Percentiles rank a stretch among this genome's conserved stretches.
These are phyloP conservation scores for Papilio demoleus DNA, from an alignment of 2,888 invertebrate species.

Conservation along the genomic window DNA sequence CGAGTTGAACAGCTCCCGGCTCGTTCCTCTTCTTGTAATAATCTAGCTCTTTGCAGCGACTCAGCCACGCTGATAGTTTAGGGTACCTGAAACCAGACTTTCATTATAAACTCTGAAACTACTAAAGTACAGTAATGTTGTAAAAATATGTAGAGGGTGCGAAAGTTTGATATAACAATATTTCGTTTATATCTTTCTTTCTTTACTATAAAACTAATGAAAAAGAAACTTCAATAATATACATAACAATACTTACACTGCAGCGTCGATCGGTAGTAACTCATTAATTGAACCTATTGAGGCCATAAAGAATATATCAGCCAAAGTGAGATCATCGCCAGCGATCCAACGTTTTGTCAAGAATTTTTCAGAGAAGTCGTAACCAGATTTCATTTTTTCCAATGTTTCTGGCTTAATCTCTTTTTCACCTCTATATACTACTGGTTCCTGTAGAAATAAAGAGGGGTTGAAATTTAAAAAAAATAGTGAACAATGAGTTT, in stretches of 20 bases:
- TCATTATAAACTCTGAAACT: neutral
- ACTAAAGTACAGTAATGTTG: no score
- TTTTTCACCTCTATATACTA: conserved; percentile 56
- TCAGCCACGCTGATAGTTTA: conserved; percentile 53
- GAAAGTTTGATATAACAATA: no score
- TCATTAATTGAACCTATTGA: conserved; percentile 74
- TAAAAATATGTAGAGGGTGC: no score
- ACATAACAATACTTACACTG: conserved; percentile 57
- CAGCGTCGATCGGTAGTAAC: conserved; percentile 57
- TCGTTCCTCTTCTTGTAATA: conserved; percentile 54
- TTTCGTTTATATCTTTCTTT: no score
- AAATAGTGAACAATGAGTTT: no score
- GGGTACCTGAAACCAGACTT: conserved; percentile 51
- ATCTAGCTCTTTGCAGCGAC: conserved; percentile 50
- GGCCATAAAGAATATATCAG: conserved; percentile 83
- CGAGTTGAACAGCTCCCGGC: conserved; percentile 43
- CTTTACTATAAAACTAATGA: no score
- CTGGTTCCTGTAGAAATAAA: conserved; percentile 52
- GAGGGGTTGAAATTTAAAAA: neutral
- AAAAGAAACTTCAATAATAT: neutral
- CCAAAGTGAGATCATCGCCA: conserved; percentile 84
- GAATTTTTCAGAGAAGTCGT: conserved; percentile 47
- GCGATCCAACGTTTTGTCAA: conserved; percentile 80
- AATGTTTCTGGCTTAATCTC: conserved; percentile 5
- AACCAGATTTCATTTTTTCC: conserved; percentile 29